Evolutionary conservation across 2,888 invertebrate species (phyloP), one percentile per base, ranked within the genome.

Genomic region (Carabus problematicus): DNA sequence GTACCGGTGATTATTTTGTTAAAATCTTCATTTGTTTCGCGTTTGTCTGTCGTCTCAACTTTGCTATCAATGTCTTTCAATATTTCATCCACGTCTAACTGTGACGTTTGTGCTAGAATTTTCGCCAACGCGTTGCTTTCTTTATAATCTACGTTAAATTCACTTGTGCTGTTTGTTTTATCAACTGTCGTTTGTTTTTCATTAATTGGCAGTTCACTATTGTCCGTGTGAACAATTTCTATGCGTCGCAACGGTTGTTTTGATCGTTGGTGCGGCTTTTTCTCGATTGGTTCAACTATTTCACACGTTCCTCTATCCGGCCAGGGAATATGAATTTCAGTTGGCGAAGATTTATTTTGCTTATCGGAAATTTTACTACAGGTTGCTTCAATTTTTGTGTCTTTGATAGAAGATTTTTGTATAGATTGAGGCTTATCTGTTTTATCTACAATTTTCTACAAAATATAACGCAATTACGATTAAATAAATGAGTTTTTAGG

Each of bases 181-280:
- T 29, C 29, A 29, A 29, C 29, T 29, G 29, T 6, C 29, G 2
- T 29, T 29, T 29, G 29, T 29, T 29, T 29, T 29, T 6, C 6
- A 6, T 61, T 45, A n/a, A 61, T 45, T 12, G 8, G 7, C 39
- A 62, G 14, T 4, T 62, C 69, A 47, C 18, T 66, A 16, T 12
- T 39, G 56, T 74, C 72, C 43, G 66, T 71, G 71, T 71, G 66
- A 62, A 62, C 41, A 61, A 72, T 64, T 41, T 66, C 70, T 56
- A 90, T 80, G 40, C 84, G 77, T 76, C 84, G 87, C 12, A 90
- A 76, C 0, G 86, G 84, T 77, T 86, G 85, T 86, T 88, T 88
- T 8, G 89, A 89, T 72, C 87, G 81, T 74, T 88, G 80, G 81
- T 89, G 89, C 8, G 70, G 64, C 12, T 59, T 14, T 58, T 70